Base-by-base conservation (phyloP, 2,113 vertebrate species). In the Apus apus region DNA sequence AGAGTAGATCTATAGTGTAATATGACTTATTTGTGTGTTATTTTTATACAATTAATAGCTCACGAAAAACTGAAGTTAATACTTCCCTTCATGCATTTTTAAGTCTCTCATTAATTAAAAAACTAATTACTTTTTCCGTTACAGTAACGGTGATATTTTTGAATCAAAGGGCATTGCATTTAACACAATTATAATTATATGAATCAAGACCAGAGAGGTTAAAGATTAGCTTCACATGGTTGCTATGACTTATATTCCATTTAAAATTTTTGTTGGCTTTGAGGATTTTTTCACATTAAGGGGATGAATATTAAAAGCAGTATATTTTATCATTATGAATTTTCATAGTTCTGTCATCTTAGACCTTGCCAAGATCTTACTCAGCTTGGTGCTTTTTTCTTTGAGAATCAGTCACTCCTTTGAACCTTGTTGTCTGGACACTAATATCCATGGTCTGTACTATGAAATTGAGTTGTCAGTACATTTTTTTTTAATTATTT, bases 101-200 rank as follows among this genome's bases (percentile, higher is more conserved):
- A 93, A 77, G 80, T 60, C 78, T 83, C 87, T 94, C 36, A 60
- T 92, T 94, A 93, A 95, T 95, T 95, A 86, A 83, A 96, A 94
- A 57, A 32, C 22, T 64, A 88, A 96, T 96, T 90, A 64, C 64
- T 79, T 94, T 95, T 96, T 88, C 64, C 26, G 8, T 91, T 91
- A 80, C 34, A 74, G 79, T 73, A 85, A 89, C 58, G 85, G 68
- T 89, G 93, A 56, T 96, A 91, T 91, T 93, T 89, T 84, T 91
- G 43, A 93, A 71, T 88, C 71, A 95, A 97, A 96, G 79, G 64
- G 64, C 64, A 93, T 62, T 89, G 73, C 67, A 83, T 93, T 95
- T 95, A 90, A 71, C 72, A 93, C 64, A 94, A 83, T 90, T 70
- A 93, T 83, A 84, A 90, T 84, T 87, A 43, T 10, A 12, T 56